phyloP scores from a whole-genome alignment of 2,888 invertebrate genomes.

The Amphipoea oculea region DNA sequence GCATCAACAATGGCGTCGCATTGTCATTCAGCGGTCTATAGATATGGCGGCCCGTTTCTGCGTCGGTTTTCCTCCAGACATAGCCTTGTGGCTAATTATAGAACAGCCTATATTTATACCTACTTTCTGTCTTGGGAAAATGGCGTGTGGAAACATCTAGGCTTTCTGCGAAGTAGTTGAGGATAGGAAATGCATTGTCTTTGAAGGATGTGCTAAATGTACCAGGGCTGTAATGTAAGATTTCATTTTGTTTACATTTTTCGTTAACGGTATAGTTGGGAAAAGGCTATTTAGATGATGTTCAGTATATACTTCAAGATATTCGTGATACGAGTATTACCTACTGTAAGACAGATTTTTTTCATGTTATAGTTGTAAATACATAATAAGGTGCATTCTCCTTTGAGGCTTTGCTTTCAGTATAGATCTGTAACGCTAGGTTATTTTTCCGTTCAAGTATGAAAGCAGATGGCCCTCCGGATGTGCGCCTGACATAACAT shows the following conservation, averaged over 20 bases:
- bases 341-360: not conserved
- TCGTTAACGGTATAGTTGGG: not conserved
- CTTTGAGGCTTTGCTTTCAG: not conserved
- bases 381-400: not conserved
- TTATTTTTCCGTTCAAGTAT: not conserved
- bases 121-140: slow-evolving; percentile 49
- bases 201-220: not conserved
- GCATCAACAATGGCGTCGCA: slow-evolving; percentile 39
- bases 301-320: not conserved
- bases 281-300: not conserved
- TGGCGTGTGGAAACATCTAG: slow-evolving; percentile 17
- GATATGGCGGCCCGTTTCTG: slow-evolving; percentile 57
- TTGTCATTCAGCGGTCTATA: slow-evolving; percentile 57
- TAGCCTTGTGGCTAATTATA: slow-evolving; percentile 68
- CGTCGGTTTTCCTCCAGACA: slow-evolving; percentile 60
- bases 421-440: not conserved
- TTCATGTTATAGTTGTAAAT: not conserved
- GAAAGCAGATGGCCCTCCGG: slow-evolving; percentile 13
- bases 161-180: not conserved
- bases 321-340: not conserved
- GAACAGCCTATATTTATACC: slow-evolving; percentile 53
- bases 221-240: not conserved
- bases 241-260: not conserved
- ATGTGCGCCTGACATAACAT: slow-evolving; percentile 47
- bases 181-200: not conserved